Evolutionary conservation across 2,888 invertebrate species (phyloP).

Genomic region (Pinctada fucata): DNA sequence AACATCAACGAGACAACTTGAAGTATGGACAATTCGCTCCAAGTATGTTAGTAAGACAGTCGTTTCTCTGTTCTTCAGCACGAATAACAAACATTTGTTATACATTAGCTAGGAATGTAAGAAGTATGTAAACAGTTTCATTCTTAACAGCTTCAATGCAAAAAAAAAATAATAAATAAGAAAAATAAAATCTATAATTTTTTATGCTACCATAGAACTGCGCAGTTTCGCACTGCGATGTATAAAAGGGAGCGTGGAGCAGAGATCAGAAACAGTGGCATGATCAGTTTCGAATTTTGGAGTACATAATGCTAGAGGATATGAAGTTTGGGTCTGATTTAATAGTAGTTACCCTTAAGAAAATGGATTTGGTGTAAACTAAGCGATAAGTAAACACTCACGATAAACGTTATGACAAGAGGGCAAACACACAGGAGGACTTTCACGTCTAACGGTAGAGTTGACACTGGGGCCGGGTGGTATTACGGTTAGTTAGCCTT

Average conservation of each 20-base stretch:
- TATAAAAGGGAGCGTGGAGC: too few species aligned
- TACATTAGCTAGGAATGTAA: not conserved
- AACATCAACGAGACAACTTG: too few species aligned
- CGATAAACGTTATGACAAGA: not conserved
- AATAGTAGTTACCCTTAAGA: slow-evolving; percentile 5
- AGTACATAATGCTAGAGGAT: not conserved
- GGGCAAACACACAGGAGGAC: not conserved
- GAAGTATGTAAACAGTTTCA: not conserved
- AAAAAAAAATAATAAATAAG: not conserved
- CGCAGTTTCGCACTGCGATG: too few species aligned
- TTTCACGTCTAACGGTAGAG: not conserved
- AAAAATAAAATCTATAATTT: not conserved
- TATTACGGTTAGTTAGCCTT: not conserved
- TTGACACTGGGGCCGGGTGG: not conserved
- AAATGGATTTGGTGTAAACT: slow-evolving; percentile 11
- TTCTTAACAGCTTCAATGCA: not conserved
- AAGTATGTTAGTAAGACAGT: not conserved
- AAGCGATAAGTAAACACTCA: not conserved
- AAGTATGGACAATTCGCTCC: not conserved
- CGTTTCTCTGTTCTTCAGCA: not conserved
- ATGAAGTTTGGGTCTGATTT: not conserved
- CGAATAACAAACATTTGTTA: not conserved
- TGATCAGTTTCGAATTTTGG: too few species aligned
- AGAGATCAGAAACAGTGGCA: too few species aligned
- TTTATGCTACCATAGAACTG: too few species aligned